A percentile compares a stretch with the other conserved stretches of the same genome.
Conservation (phyloP, 2,113 vertebrate genomes). For the Otis tarda region DNA sequence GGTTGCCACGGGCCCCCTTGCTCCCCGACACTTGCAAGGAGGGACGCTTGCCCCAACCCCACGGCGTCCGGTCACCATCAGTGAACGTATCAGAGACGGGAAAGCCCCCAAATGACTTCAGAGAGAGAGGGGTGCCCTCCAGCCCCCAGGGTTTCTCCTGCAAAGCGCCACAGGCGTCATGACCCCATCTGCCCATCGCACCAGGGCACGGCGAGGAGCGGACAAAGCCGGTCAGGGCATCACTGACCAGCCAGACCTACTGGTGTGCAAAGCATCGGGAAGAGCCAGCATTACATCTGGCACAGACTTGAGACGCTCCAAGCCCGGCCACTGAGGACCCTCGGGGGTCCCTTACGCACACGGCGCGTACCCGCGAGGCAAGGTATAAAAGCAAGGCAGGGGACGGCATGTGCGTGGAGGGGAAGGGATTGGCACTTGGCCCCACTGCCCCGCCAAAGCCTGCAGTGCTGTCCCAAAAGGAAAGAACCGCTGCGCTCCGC, state of each 20-base stretch:
- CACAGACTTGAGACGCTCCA: background rate
- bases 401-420: fast-evolving
- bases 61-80: background rate
- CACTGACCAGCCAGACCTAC: background rate
- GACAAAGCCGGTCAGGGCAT: background rate
- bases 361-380: fast-evolving
- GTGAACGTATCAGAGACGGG: background rate
- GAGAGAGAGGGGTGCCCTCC: background rate
- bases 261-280: background rate
- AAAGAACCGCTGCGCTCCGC: fast-evolving
- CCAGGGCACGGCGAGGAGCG: background rate
- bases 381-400: background rate
- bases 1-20: background rate
- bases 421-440: background rate
- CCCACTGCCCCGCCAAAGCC: background rate
- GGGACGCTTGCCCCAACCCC: background rate
- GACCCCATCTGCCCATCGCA: fast-evolving
- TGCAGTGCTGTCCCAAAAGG: background rate
- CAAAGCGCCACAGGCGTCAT: fast-evolving
- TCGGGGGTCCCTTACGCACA: fast-evolving
- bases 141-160: background rate
- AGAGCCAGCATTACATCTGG: background rate
- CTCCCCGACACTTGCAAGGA: background rate
- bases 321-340: background rate
- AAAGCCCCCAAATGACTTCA: background rate